Base-by-base conservation (phyloP, 1,140 invertebrate genomes). In the Drosophila seguyi region DNA sequence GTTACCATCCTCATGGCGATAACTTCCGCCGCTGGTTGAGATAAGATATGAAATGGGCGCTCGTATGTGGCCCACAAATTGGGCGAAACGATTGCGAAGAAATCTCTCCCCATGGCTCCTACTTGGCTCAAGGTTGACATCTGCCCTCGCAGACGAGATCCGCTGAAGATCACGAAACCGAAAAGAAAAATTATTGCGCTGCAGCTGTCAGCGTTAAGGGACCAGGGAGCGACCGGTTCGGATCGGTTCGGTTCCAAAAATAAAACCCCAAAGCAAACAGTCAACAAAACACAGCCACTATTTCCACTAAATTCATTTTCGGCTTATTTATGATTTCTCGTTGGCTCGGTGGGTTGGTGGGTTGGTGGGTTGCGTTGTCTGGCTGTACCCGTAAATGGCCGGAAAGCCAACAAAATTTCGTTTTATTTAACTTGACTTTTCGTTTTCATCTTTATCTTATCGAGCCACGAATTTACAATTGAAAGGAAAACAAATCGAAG, bases 101-200 rank as follows among this genome's bases (percentile, higher is more conserved):
- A 86, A 81, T 61, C 81, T 60, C 20, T 56, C 31, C 41, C 58
- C 5, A 5, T 8, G 4, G 50, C 13, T 34, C 50, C 41, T 36
- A 34, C 69, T 52, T 36, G 0, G 50, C 50, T 57, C 83, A 86
- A 86, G 83, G 83, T 79, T 86, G 84, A 69, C 75, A 79, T 69
- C 68, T 83, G 61, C 50, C 65, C 31, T 39, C 61, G 18, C 41
- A 13, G 31, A 34, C 50, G 45, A 38, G 38, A 27, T 68, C 20
- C 14, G 62, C 13, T 3, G 53, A 36, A 60, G 34, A 67, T 66
- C 60, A 50, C 39, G 52, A 44, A 47, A 25, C 14, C 7, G 29
- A 69, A 41, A 69, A 27, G 45, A 39, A 29, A 79, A 80, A 65
- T 58, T 55, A 75, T 53, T 76, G 60, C 60, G 60, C 69, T 84